A percentile compares a stretch with the other conserved stretches of the same genome.
These are phyloP conservation scores for Agrotis puta DNA, from an alignment of 2,888 invertebrate species.

Conservation along the genomic window DNA sequence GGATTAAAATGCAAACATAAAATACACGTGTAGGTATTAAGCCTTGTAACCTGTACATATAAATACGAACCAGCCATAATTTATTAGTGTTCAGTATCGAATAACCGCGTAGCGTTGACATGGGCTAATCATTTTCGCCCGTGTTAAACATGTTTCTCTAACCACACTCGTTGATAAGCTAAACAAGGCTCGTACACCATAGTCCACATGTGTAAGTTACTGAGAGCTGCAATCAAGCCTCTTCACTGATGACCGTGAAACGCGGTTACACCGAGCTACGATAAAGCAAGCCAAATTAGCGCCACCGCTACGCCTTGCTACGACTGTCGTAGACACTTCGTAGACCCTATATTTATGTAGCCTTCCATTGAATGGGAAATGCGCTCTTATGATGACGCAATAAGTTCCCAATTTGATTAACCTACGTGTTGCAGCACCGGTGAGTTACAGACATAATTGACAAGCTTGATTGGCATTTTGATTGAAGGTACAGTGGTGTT, in stretches of 20 bases:
- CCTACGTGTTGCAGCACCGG: constrained; percentile 36
- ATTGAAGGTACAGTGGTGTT: constrained; percentile 61
- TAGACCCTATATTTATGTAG: constrained; percentile 53
- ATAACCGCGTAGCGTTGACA: background rate
- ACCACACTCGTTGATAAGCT: constrained; percentile 28
- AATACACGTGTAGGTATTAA: background rate
- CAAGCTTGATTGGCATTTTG: constrained; percentile 69
- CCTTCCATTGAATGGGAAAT: constrained; percentile 56
- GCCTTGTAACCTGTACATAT: too few species aligned
- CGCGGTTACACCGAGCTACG: constrained; percentile 77
- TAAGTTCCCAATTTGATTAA: constrained; percentile 64
- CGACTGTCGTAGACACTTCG: constrained; percentile 66
- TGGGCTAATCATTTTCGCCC: background rate
- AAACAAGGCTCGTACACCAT: constrained; percentile 38
- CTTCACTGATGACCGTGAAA: constrained; percentile 82
- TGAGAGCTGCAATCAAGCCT: constrained; percentile 79
- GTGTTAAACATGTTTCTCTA: constrained; percentile 12
- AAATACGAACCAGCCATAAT: background rate
- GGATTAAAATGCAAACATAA: background rate
- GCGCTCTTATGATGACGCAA: constrained; percentile 57
- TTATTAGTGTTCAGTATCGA: background rate
- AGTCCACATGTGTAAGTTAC: constrained; percentile 70
- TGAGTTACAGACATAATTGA: constrained; percentile 69
- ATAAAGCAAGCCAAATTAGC: constrained; percentile 74
- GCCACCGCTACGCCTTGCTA: constrained; percentile 70